Percentiles rank a stretch among this genome's conserved stretches.
Conservation (phyloP, 1,140 invertebrate species). For the Drosophila takahashii region DNA sequence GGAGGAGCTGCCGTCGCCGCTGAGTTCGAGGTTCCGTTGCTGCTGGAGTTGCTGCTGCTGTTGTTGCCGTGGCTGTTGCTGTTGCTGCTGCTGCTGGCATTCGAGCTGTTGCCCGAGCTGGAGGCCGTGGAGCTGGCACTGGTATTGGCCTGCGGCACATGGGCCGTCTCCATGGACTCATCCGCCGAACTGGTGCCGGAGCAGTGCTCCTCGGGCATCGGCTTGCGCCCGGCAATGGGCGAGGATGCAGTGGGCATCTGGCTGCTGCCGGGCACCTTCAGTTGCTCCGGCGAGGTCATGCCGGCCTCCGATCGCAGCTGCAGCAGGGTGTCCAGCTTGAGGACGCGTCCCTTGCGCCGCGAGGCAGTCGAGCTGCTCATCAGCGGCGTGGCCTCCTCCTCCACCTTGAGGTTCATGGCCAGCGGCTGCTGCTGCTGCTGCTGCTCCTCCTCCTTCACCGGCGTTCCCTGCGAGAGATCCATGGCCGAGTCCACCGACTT, state of each 20-base stretch:
- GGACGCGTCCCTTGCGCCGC: constrained; percentile 72
- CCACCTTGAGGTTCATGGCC: constrained; percentile 73
- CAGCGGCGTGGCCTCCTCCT: constrained; percentile 75
- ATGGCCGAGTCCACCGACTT: constrained; percentile 79
- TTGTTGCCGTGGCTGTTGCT: constrained; percentile 41
- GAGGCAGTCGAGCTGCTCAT: constrained; percentile 62
- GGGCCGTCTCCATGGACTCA: constrained; percentile 71
- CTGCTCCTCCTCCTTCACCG: constrained; percentile 67
- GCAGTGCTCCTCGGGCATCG: constrained; percentile 61
- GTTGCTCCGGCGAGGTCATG: constrained; percentile 62
- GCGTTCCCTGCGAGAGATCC: constrained; percentile 80
- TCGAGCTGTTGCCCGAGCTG: constrained; percentile 80
- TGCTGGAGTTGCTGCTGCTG: constrained; percentile 63
- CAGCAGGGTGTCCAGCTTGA: constrained; percentile 72
- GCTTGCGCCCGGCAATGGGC: constrained; percentile 60
- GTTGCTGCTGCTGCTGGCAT: constrained; percentile 85
- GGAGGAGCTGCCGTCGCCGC: constrained; percentile 57
- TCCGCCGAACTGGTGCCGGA: constrained; percentile 70
- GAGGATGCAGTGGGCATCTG: constrained; percentile 66
- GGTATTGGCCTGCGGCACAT: constrained; percentile 66
- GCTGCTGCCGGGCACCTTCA: constrained; percentile 25
- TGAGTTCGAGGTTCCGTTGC: constrained; percentile 47
- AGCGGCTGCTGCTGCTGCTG: constrained; percentile 44
- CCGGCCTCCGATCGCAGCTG: constrained; percentile 65
- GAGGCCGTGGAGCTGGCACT: constrained; percentile 76